Percentiles rank a stretch among this genome's conserved stretches.
Conservation (phyloP, 2,888 invertebrate species). For the Drosophila incognita region DNA sequence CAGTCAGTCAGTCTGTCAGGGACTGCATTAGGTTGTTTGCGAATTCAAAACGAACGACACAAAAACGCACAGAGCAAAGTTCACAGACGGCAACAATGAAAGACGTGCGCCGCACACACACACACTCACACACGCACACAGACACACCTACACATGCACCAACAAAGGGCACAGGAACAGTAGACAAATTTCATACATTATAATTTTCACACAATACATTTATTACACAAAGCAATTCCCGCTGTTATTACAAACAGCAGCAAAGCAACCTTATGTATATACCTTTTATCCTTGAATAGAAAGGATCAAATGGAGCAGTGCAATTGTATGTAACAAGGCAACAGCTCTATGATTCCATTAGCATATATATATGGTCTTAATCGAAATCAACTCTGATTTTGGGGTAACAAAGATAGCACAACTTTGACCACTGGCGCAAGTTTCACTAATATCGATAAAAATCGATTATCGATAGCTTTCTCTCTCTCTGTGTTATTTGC, state of each 20-base stretch:
- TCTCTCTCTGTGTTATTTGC: not conserved
- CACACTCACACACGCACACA: not conserved
- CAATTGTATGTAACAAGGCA: not conserved
- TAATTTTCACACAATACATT: conserved; percentile 58
- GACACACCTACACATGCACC: not conserved
- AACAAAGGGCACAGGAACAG: conserved; percentile 4
- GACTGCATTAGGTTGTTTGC: conserved; percentile 50
- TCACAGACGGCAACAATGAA: conserved; percentile 37
- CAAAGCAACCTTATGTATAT: conserved; percentile 2
- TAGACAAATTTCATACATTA: conserved; percentile 62
- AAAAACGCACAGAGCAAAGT: conserved; percentile 18
- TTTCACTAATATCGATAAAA: not conserved
- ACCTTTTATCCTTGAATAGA: not conserved
- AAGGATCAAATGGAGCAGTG: not conserved
- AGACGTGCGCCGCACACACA: conserved; percentile 4
- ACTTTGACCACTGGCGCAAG: not conserved
- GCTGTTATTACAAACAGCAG: conserved; percentile 42
- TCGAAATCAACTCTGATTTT: not conserved
- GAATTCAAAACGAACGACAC: conserved; percentile 47
- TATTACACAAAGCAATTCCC: conserved; percentile 65
- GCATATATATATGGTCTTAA: not conserved
- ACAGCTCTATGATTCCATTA: not conserved
- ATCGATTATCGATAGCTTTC: not conserved
- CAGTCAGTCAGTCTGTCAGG: conserved; percentile 1
- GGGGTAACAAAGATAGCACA: not conserved